phyloP scores from a whole-genome alignment of 2,888 invertebrate genomes.

The Drosophila trichaetosa region DNA sequence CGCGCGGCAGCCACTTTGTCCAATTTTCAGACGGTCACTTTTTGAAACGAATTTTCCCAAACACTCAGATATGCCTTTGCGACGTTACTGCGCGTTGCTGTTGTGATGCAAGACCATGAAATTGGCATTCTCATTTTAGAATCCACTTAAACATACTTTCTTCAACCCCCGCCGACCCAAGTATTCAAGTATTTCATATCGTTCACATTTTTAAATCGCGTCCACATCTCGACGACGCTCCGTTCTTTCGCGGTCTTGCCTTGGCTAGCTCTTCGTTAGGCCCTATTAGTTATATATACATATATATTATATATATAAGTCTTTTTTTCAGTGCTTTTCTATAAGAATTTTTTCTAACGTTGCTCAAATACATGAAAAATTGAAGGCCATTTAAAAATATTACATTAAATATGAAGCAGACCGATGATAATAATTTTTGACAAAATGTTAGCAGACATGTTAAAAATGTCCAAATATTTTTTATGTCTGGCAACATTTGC shows the following conservation, averaged over 20 bases:
- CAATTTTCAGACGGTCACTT: slow-evolving; percentile 80
- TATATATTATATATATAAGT: background rate
- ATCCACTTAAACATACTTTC: slow-evolving; percentile 74
- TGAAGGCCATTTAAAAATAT: background rate
- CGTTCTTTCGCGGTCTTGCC: background rate
- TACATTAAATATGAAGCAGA: background rate
- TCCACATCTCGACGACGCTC: slow-evolving; percentile 19
- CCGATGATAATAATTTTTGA: background rate
- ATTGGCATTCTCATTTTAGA: slow-evolving; percentile 79
- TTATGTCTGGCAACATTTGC: background rate
- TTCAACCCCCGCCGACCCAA: slow-evolving; percentile 38
- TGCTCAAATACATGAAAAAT: background rate
- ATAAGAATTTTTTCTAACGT: background rate
- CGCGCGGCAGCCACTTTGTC: slow-evolving; percentile 74
- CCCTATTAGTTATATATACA: background rate
- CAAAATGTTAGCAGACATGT: background rate
- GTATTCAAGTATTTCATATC: slow-evolving; percentile 30
- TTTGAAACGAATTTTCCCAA: slow-evolving; percentile 72
- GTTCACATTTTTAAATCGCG: slow-evolving; percentile 33
- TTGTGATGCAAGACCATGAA: slow-evolving; percentile 80
- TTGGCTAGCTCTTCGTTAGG: background rate
- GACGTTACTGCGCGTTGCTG: slow-evolving; percentile 56
- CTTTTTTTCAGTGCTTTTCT: background rate
- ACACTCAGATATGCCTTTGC: slow-evolving; percentile 44
- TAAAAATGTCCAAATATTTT: background rate